Base-by-base conservation (phyloP, 1,140 invertebrate genomes). In the Drosophila teissieri region DNA sequence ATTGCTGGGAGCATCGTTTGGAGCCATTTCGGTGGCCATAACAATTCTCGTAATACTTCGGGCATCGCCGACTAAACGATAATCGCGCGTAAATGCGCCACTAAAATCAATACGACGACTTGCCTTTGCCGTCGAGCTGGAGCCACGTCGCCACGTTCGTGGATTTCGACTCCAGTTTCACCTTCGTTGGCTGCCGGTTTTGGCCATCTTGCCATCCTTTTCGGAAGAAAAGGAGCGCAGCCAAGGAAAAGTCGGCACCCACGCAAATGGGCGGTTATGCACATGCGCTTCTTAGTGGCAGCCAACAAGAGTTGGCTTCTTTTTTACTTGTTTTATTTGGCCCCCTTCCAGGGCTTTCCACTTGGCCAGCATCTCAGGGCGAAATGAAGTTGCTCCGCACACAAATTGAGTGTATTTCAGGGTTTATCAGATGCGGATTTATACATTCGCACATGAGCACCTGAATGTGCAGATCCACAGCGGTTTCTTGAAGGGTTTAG, bases 41-140 rank as follows among this genome's bases (percentile, higher is more conserved):
- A 88, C 84, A 88, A 88, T 88, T 88, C 84, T 89, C 84, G 80
- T 88, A 89, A 88, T 84, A 88, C 84, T 89, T 88, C 84, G 85
- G 85, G 84, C 80, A 88, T 88, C 77, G 76, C 80, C 84, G 84
- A 89, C 84, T 88, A 88, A 88, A 88, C 84, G 84, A 88, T 88
- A 88, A 88, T 88, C 84, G 84, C 84, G 80, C 84, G 85, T 88
- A 88, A 88, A 88, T 84, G 84, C 85, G 80, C 84, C 84, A 88
- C 84, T 88, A 88, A 88, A 88, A 88, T 88, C 84, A 88, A 88
- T 88, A 88, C 84, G 49, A 88, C 67, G 83, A 83, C 83, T 80
- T 48, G 83, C 79, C 83, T 80, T 48, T 44, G 42, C 42, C 42
- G 42, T 8, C 42, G 42, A 44, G 15, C 17, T 52, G 65, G 75